Evolutionary conservation across 2,888 invertebrate genomes (phyloP), one percentile per base, ranked within the genome.

Genomic region (Julus scandinavius): DNA sequence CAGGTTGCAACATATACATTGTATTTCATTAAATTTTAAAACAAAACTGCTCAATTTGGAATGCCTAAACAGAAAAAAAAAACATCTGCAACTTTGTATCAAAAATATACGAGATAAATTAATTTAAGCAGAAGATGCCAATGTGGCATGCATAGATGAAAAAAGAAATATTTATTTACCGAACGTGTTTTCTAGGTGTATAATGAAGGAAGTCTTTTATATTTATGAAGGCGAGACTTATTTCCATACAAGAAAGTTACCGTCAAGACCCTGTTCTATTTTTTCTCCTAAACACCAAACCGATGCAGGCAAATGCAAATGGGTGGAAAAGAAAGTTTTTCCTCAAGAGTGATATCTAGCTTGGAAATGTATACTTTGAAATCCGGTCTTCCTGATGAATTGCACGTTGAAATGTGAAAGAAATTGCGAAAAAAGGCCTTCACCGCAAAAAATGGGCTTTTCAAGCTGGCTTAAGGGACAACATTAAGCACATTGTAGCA

Each of bases 311-410:
- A 72, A 72, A 72, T 72, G 72, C 72, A 72, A 72, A 72, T 72
- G 72, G 72, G 20, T 72, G 72, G 72, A 72, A 72, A 29, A 20
- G 72, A 72, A 72, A 72, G 72, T 72, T 72, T 72, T 72, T 72
- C 72, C 72, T 72, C 72, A 20, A 72, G 72, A 72, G 72, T 72
- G 72, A 72, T 72, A 72, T 72, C 72, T 72, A 72, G 72, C 20
- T 20, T 72, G 72, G 72, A 72, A 72, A 72, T 72, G 72, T 72
- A 72, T 72, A 72, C 72, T 72, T 72, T 72, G 6, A 72, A 72
- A 72, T 72, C 72, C 72, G 72, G 72, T 72, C 72, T 72, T 72
- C 72, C 72, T 72, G 72, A 72, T 72, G 72, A 72, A 72, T 72
- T 72, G 72, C 72, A 9, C 72, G 29, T 72, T 72, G 72, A 72